Evolutionary conservation across 2,113 vertebrate species (phyloP).

Genomic region (Macrotus californicus): DNA sequence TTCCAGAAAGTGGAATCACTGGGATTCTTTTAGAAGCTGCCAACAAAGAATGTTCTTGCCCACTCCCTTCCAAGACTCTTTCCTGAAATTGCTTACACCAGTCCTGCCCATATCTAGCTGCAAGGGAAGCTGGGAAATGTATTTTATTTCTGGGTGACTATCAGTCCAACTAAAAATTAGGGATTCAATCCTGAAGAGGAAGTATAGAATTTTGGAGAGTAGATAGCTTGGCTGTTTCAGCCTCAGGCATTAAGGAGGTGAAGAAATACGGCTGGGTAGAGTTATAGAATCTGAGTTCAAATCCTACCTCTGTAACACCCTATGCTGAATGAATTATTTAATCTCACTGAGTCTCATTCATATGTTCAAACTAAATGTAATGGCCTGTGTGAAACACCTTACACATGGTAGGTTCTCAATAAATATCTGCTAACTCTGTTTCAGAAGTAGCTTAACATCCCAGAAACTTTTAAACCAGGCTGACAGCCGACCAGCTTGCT

Average conservation of each 20-base stretch:
- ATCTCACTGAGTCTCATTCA: neutral
- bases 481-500: neutral
- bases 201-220: neutral
- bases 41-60: neutral
- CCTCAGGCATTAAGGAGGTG: neutral
- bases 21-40: neutral
- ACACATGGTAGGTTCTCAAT: neutral
- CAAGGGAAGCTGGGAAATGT: slow-evolving; percentile 35
- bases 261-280: neutral
- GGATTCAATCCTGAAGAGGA: neutral
- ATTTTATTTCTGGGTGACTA: neutral
- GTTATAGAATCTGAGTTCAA: neutral
- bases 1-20: neutral
- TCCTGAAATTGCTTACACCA: neutral
- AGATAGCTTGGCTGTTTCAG: neutral
- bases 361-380: neutral
- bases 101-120: neutral
- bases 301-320: neutral
- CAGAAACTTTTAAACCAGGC: neutral
- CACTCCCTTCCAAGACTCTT: neutral
- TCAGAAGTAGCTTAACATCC: slow-evolving; percentile 8
- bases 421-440: slow-evolving; percentile 5
- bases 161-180: neutral
- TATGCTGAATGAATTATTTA: slow-evolving; percentile 1
- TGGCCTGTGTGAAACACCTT: neutral